phyloP scores from a whole-genome alignment of 2,113 vertebrate genomes.

The Puffinus mauretanicus region DNA sequence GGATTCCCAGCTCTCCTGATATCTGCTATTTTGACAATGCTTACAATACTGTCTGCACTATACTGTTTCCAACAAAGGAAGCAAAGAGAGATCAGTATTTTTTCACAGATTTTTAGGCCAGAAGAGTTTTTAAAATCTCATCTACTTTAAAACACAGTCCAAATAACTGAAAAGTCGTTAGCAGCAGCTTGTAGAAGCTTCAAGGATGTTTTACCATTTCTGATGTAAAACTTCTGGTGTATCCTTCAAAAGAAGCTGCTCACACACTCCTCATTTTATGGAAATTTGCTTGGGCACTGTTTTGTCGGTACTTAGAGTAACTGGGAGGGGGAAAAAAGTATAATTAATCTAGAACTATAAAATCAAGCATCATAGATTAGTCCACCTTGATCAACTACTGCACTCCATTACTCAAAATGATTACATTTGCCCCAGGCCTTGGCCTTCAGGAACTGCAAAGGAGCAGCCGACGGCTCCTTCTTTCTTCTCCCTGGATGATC shows the following conservation, averaged over 20 bases:
- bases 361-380: neutral
- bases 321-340: neutral
- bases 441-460: neutral
- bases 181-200: neutral
- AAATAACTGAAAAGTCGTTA: neutral
- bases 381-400: neutral
- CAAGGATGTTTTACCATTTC: neutral
- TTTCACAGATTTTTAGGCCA: neutral
- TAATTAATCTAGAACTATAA: neutral
- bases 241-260: neutral
- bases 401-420: neutral
- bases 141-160: neutral
- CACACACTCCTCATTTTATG: neutral
- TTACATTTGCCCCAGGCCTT: neutral
- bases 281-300: neutral
- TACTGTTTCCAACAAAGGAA: neutral
- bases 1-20: neutral
- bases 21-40: neutral
- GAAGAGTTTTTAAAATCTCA: neutral
- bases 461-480: neutral
- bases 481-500: neutral
- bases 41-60: neutral
- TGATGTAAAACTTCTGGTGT: neutral
- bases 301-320: neutral
- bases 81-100: neutral